Evolutionary conservation across 2,797 vertebrate genomes (phyloP).

Genomic region (Acanthopagrus latus): DNA sequence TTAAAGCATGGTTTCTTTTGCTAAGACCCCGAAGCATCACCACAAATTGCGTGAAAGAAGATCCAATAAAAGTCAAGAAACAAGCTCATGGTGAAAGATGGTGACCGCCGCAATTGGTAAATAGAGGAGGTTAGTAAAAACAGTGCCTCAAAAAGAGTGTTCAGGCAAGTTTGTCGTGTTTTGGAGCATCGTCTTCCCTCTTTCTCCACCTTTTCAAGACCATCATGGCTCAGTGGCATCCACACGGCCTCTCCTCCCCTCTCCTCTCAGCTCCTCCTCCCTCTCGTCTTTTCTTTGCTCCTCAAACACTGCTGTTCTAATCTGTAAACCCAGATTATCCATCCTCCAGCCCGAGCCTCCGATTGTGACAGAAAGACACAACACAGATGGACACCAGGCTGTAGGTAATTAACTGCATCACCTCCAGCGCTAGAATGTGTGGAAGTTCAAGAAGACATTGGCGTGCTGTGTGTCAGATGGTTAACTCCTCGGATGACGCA

Average conservation of each 20-base stretch:
- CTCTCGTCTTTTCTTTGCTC: conserved; percentile 50
- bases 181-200: conserved; percentile 34
- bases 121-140: conserved; percentile 13
- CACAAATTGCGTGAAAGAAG: conserved; percentile 35
- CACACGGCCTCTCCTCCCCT: conserved; percentile 62
- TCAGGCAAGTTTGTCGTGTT: conserved; percentile 23
- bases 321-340: conserved; percentile 92
- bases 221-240: conserved; percentile 42
- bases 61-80: conserved; percentile 40
- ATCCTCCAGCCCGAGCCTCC: conserved; percentile 69
- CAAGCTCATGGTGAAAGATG: conserved; percentile 19
- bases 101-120: background rate
- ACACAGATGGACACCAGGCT: conserved; percentile 85
- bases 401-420: conserved; percentile 72
- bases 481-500: conserved; percentile 27
- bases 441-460: conserved; percentile 44
- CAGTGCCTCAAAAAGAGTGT: background rate
- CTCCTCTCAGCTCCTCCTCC: conserved; percentile 50
- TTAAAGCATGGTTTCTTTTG: conserved; percentile 43
- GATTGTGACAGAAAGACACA: conserved; percentile 68
- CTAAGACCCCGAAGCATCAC: conserved; percentile 34
- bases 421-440: conserved; percentile 46
- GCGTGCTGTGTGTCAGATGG: conserved; percentile 44
- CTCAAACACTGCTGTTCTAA: conserved; percentile 82
- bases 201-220: conserved; percentile 25